phyloP scores from a whole-genome alignment of 2,113 vertebrate genomes.

The Colaptes auratus region DNA sequence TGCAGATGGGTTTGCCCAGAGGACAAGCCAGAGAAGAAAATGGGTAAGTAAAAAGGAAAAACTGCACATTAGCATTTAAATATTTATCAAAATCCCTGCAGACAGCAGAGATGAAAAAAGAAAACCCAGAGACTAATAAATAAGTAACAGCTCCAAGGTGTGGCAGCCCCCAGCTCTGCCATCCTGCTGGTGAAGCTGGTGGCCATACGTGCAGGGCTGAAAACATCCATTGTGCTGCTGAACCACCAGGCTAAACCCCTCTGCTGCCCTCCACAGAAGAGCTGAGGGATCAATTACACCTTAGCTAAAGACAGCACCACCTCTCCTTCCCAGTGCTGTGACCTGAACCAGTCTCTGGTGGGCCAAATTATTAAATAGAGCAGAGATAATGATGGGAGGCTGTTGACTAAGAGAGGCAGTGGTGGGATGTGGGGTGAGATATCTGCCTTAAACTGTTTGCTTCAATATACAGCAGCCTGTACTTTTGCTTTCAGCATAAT shows the following conservation, averaged over 20 bases:
- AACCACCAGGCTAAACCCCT: neutral
- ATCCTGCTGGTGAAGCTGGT: neutral
- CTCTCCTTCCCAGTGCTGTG: neutral
- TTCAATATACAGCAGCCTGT: neutral
- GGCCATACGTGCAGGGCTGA: neutral
- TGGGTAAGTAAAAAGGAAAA: conserved; percentile 42
- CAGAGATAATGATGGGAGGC: neutral
- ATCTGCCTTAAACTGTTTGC: neutral
- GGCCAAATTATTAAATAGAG: neutral
- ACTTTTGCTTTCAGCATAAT: neutral
- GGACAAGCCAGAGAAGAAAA: conserved; percentile 33
- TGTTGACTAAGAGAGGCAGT: neutral
- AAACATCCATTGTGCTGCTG: neutral
- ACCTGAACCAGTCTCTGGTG: neutral
- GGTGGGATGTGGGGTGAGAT: neutral
- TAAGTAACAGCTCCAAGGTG: conserved; percentile 44
- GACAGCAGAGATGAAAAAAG: conserved; percentile 34
- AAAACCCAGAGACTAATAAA: conserved; percentile 32
- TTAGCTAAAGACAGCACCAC: neutral
- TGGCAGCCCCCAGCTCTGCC: neutral
- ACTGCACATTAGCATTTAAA: conserved; percentile 36
- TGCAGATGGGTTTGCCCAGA: conserved; percentile 41
- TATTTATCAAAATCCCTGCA: conserved; percentile 60
- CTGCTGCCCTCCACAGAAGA: neutral
- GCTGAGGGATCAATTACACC: neutral